These are phyloP conservation scores for Lordiphosa fenestrarum DNA, from an alignment of 2,888 invertebrate species.

Conservation along the genomic window DNA sequence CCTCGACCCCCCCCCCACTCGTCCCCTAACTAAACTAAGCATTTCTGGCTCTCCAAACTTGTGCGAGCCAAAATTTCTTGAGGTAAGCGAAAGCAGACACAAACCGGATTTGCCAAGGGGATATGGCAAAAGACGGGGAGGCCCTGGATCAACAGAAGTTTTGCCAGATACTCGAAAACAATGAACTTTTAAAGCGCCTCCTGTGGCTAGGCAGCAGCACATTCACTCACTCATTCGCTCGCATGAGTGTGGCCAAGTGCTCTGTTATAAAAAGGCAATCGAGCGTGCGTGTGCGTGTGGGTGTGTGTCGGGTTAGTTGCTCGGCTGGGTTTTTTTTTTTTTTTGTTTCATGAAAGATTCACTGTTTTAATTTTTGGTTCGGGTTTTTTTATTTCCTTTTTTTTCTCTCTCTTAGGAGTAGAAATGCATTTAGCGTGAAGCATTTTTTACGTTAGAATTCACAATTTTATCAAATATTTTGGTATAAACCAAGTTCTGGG, in stretches of 20 bases:
- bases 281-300: conserved; percentile 40
- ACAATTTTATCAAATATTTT: too few relatives aligned
- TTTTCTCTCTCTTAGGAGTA: conserved; percentile 30
- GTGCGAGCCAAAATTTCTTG: conserved; percentile 36
- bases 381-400: conserved; percentile 21
- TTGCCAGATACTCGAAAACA: conserved; percentile 37
- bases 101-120: conserved; percentile 37
- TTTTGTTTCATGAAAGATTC: conserved; percentile 35
- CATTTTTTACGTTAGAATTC: too few relatives aligned
- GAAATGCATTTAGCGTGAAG: too few relatives aligned
- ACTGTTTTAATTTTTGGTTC: conserved; percentile 55
- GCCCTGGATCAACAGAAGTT: conserved; percentile 15
- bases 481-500: too few relatives aligned
- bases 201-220: conserved; percentile 35
- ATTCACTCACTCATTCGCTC: conserved; percentile 6
- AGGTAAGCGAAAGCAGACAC: conserved; percentile 39
- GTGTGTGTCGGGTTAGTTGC: conserved; percentile 5
- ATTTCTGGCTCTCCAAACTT: conserved; percentile 20
- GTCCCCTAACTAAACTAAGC: not conserved
- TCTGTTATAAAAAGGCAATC: conserved; percentile 65
- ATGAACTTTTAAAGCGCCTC: conserved; percentile 60
- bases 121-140: conserved; percentile 2
- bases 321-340: conserved; percentile 4
- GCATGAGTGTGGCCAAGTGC: conserved; percentile 36
- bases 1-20: not conserved